Evolutionary conservation across 2,888 invertebrate genomes (phyloP), one percentile per base, ranked within the genome.

Genomic region (Cantharis lateralis): DNA sequence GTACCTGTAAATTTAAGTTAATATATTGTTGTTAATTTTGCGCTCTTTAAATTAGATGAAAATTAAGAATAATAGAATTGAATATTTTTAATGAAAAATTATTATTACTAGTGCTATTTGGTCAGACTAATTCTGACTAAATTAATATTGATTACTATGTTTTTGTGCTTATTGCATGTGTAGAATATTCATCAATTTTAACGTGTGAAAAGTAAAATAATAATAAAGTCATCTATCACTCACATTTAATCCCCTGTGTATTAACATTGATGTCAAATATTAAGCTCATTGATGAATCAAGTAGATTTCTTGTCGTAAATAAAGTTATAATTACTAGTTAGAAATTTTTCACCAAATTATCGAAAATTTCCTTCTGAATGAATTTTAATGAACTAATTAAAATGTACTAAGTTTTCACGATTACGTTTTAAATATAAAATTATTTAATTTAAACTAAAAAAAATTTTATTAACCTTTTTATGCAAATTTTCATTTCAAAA

Each of bases 191-290:
- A 48, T n/a, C 48, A 48, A 48, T n/a, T 48, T 48, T 48, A 48
- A n/a, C 48, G 48, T 7, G 48, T 48, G 48, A 13, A 48, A 66
- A 72, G 16, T 28, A 72, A 64, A 72, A 48, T 16, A 66, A 64
- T 24, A 72, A 72, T 72, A 66, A 66, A 72, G 72, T 64, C 66
- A 72, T 72, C 72, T 72, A 72, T 72, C 72, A 72, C 32, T 63
- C 64, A 72, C 24, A 15, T 11, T 20, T 72, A 66, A 72, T 72
- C 72, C 72, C 20, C n/a, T n/a, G 26, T 13, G 71, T 63, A 71
- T 63, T 71, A 71, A 71, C 62, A 71, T 71, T 28, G 26, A 66
- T 72, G 72, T 72, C 72, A 72, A 72, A 72, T 72, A 48, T 72
- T 61, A 64, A 66, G 72, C 32, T 18, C 20, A 66, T 26, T 72